phyloP scores from a whole-genome alignment of 2,113 vertebrate genomes.

The Planiliza haematocheilus region DNA sequence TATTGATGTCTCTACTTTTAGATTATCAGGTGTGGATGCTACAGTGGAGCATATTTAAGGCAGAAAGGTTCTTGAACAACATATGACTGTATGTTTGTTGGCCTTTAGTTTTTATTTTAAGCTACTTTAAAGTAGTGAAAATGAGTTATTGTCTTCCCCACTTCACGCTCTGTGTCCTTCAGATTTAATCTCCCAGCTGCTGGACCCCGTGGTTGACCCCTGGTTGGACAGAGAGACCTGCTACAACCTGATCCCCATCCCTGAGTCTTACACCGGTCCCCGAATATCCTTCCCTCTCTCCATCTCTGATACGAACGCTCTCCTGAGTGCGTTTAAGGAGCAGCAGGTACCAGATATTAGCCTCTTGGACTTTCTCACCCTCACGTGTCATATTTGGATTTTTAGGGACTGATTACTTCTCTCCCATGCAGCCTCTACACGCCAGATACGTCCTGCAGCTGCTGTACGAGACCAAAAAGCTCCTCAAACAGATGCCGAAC shows the following conservation, averaged over 20 bases:
- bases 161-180: conserved; percentile 8
- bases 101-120: too few species aligned
- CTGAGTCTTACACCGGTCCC: conserved; percentile 90
- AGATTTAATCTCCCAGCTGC: conserved; percentile 86
- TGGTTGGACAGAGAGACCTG: conserved; percentile 68
- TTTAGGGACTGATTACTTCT: background rate
- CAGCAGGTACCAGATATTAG: conserved; percentile 82
- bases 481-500: conserved; percentile 93
- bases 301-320: conserved; percentile 83
- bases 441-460: conserved; percentile 91
- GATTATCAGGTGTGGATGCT: too few species aligned
- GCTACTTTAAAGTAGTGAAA: too few species aligned
- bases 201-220: conserved; percentile 76
- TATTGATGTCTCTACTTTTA: too few species aligned
- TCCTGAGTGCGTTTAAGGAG: conserved; percentile 90
- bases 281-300: conserved; percentile 91
- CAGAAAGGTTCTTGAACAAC: too few species aligned
- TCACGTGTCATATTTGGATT: background rate
- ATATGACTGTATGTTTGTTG: too few species aligned
- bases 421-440: conserved; percentile 88
- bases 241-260: conserved; percentile 84
- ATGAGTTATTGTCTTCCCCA: background rate
- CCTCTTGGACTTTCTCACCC: background rate
- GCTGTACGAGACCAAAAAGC: conserved; percentile 89
- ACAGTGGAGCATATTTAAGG: too few species aligned